Base-by-base conservation (phyloP, 2,113 vertebrate species). In the Mus pahari region DNA sequence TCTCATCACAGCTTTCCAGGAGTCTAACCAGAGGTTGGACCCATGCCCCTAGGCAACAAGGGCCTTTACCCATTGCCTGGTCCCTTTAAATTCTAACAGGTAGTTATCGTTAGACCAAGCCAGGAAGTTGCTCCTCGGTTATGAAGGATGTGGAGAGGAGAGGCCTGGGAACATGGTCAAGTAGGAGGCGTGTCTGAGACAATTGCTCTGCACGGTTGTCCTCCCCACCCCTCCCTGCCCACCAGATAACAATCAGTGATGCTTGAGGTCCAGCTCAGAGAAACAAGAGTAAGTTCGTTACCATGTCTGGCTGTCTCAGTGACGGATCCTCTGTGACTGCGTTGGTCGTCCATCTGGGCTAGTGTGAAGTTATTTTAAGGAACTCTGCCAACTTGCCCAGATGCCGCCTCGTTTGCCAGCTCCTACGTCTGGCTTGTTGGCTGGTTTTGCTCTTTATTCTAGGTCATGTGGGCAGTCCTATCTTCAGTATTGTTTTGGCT, bases 371-470 rank as follows among this genome's bases (percentile, higher is more conserved):
- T 95, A 95, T 73, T 94, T 90, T 88, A 93, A 64, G 91, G 68
- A 91, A 45, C 48, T 33, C n/a, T 90, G 95, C 91, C 95, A 97
- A 87, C 24, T 5, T 33, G 68, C 96, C 90, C 94, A 97, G 82
- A 96, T 95, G 90, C 84, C 2, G 31, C 45, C 70, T 81, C 22
- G 71, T 77, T 94, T 84, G 68, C 58, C 8, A 75, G 86, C 50
- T 64, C 74, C 2, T 48, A 74, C 45, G 48, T 91, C 89, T 96
- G 89, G 45, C 70, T 95, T 95, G 89, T 93, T 86, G 71, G 73
- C 50, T 91, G 75, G 58, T 95, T 89, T 93, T 74, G 36, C 53
- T 83, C 50, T 96, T 86, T 48, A 66, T 93, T 93, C 73, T 93
- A 83, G 88, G 77, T 96, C 92, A 60, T n/a, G 58, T 75, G 50